Percentiles rank a stretch among this genome's conserved stretches.
Evolutionary conservation across 2,888 invertebrate species (phyloP).

Genomic region (Eustalomyia histrio): DNA sequence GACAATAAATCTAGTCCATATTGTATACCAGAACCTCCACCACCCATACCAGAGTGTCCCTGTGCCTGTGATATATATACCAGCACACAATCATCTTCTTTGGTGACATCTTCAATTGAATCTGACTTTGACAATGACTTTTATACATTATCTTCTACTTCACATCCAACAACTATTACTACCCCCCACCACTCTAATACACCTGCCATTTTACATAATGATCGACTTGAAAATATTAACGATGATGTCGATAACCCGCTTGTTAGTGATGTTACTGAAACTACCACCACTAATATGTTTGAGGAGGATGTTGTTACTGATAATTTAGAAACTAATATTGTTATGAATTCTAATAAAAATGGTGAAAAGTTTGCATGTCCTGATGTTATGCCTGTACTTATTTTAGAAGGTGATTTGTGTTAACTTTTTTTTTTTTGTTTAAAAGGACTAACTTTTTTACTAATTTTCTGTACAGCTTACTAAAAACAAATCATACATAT

Average conservation of each 20-base stretch:
- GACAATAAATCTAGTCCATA: constrained; percentile 63
- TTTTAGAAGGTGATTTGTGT: constrained; percentile 89
- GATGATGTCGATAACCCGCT: constrained; percentile 42
- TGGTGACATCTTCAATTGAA: constrained; percentile 49
- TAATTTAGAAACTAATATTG: constrained; percentile 43
- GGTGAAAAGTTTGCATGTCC: constrained; percentile 80
- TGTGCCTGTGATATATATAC: constrained; percentile 70
- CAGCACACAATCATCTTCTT: constrained; percentile 4
- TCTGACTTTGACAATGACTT: constrained; percentile 62
- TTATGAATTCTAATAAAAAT: constrained; percentile 48
- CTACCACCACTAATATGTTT: constrained; percentile 53
- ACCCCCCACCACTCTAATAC: constrained; percentile 66
- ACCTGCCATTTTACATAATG: constrained; percentile 35
- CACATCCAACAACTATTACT: constrained; percentile 7
- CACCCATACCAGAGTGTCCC: constrained; percentile 78
- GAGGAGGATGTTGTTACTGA: constrained; percentile 40
- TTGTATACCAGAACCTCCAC: constrained; percentile 77
- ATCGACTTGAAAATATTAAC: background rate
- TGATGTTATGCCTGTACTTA: constrained; percentile 88
- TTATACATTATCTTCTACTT: constrained; percentile 20
- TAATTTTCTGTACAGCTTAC: constrained; percentile 26
- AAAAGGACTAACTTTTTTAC: constrained; percentile 23
- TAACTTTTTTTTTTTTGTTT: constrained; percentile 59
- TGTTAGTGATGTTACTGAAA: constrained; percentile 35
- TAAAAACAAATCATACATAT: background rate